A percentile compares a stretch with the other conserved stretches of the same genome.
Evolutionary conservation across 1,140 invertebrate genomes (phyloP).

Genomic region (Neodiprion virginianus): DNA sequence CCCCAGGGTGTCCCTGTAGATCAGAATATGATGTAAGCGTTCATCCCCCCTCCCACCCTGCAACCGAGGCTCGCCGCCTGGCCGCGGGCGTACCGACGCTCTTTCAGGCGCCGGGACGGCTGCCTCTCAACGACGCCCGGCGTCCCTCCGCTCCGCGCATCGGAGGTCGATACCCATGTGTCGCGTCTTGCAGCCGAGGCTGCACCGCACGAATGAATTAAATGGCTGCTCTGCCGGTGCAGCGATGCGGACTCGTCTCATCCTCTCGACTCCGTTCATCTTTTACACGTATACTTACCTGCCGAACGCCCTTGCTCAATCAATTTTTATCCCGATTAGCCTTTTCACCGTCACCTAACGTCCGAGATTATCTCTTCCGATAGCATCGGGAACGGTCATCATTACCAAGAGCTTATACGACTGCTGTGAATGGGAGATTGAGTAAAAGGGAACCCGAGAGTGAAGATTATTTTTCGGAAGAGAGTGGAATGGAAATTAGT

Average conservation of each 20-base stretch:
- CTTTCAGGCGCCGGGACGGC: slow-evolving; percentile 44
- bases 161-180: slow-evolving; percentile 33
- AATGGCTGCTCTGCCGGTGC: background rate
- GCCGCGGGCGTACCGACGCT: slow-evolving; percentile 33
- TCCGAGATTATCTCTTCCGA: too few relatives aligned
- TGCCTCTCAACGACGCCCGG: slow-evolving; percentile 27
- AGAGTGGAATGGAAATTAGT: too few relatives aligned
- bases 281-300: too few relatives aligned
- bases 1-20: slow-evolving; percentile 19
- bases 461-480: too few relatives aligned
- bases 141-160: slow-evolving; percentile 11
- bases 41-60: slow-evolving; percentile 26
- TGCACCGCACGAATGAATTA: background rate
- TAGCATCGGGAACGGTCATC: too few relatives aligned
- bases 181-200: slow-evolving; percentile 17
- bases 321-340: background rate
- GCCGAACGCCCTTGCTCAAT: background rate
- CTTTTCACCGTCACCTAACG: background rate
- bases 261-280: too few relatives aligned
- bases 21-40: slow-evolving; percentile 45
- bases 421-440: too few relatives aligned
- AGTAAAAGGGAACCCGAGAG: too few relatives aligned
- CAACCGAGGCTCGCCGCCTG: slow-evolving; percentile 10
- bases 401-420: too few relatives aligned
- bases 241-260: background rate